Percentiles rank a stretch among this genome's conserved stretches.
Evolutionary conservation across 2,113 vertebrate genomes (phyloP).

Genomic region (Glaucomys volans): DNA sequence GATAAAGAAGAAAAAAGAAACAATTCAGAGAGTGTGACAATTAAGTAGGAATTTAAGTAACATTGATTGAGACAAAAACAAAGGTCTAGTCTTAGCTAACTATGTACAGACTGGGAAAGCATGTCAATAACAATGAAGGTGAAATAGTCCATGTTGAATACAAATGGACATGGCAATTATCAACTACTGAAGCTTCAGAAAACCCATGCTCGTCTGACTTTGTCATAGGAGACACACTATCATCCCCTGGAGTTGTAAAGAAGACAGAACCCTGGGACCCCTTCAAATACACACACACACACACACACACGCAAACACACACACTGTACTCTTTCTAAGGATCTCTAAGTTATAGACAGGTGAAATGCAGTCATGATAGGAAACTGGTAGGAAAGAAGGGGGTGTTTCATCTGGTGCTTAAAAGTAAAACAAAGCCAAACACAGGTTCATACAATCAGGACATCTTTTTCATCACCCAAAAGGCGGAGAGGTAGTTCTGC

Average conservation of each 20-base stretch:
- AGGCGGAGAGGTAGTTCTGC: neutral
- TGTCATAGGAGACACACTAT: neutral
- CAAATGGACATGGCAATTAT: neutral
- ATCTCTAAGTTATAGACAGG: neutral
- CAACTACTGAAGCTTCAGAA: neutral
- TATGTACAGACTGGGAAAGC: neutral
- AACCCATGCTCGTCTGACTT: neutral
- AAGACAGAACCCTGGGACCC: neutral
- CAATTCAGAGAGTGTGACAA: neutral
- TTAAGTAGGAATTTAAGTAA: neutral
- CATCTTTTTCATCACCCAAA: neutral
- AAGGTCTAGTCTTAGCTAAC: neutral
- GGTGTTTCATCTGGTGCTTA: neutral
- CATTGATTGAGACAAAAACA: neutral
- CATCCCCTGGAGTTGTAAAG: neutral
- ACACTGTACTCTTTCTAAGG: neutral
- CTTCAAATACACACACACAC: neutral
- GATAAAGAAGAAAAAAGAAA: neutral
- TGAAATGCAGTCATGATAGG: neutral
- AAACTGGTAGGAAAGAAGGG: neutral
- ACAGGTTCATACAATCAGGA: neutral
- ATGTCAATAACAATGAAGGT: neutral
- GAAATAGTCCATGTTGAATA: neutral
- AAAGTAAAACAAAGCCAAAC: conserved; percentile 18
- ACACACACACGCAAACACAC: neutral